These are phyloP conservation scores for Oscheius myriophilus DNA, from an alignment of 2,888 invertebrate species.

Conservation along the genomic window DNA sequence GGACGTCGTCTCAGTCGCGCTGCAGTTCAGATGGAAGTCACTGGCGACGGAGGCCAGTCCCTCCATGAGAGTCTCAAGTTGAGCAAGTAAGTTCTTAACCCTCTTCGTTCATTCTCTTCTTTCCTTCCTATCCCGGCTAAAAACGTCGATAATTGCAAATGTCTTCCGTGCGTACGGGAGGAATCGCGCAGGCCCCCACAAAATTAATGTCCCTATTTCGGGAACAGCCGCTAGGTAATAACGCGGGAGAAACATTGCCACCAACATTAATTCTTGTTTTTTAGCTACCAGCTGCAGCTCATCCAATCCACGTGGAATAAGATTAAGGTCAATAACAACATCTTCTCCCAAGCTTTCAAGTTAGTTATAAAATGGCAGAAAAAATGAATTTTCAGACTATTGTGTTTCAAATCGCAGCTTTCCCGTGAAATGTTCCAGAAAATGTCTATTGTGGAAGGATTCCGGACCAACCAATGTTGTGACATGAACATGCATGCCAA, in stretches of 20 bases:
- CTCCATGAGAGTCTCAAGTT: constrained; percentile 25
- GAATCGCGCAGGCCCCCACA: neutral
- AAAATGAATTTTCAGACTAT: constrained; percentile 25
- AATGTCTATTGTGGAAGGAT: constrained; percentile 68
- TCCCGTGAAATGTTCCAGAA: constrained; percentile 67
- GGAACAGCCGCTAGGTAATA: too few species aligned
- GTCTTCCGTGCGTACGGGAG: too few species aligned
- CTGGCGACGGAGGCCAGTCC: constrained; percentile 24
- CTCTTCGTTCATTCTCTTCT: neutral
- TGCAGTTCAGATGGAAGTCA: constrained; percentile 30
- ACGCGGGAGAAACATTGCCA: too few species aligned
- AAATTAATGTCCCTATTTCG: neutral
- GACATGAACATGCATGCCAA: constrained; percentile 32
- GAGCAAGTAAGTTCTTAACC: constrained; percentile 7
- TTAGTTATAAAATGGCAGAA: constrained; percentile 13
- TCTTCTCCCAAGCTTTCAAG: constrained; percentile 64
- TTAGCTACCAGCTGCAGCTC: constrained; percentile 64
- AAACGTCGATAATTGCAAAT: neutral
- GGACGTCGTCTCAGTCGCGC: constrained; percentile 29
- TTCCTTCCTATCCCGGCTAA: neutral
- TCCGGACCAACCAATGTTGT: constrained; percentile 45
- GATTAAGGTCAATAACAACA: constrained; percentile 48
- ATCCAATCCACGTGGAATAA: constrained; percentile 64
- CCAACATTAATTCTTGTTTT: constrained; percentile 21
- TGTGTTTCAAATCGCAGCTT: constrained; percentile 49